Evolutionary conservation across 2,888 invertebrate species (phyloP), one percentile per base, ranked within the genome.

Genomic region (Micropterix aruncella): DNA sequence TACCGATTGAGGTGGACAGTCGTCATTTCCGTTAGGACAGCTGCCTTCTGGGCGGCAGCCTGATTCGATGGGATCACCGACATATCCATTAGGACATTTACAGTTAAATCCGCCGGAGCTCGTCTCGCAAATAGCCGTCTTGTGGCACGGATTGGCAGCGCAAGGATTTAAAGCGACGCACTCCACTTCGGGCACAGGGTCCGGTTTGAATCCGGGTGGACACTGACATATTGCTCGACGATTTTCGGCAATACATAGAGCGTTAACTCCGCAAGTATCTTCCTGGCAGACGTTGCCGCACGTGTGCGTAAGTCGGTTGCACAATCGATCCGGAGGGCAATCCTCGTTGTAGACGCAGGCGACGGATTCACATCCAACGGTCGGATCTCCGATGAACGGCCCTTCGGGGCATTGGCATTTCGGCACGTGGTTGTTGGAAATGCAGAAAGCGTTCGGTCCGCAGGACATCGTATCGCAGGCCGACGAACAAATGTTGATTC

Each of bases 391-490:
- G 7, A 86, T 82, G 58, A 79, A 92, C 1, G 85, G 79, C 15
- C 92, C 92, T 4, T 85, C 80, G 15, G 91, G 91, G 57, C 93
- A 93, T 55, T 89, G 86, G 57, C 93, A 93, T 60, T 87, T 83
- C 0, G 89, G 85, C 12, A 83, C 83, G 59, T 93, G 92, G 57
- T 92, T 92, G 55, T 91, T 89, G 2, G 88, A 86, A 5, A 90
- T 76, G 57, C 93, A 93, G 15, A 92, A 72, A 4, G 93, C 90
- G 51, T 85, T 82, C 1, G 89, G 87, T 1, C 92, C 93, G 59
- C 93, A 93, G 40, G 73, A 70, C 1, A 83, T 62, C 38, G 75
- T 74, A 50, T 83, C 81, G 57, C 93, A 93, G 38, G 88, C 88
- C 1, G 86, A 74, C 51, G 78, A 66, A 58, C 92, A 92, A 55